A percentile compares a stretch with the other conserved stretches of the same genome.
These are phyloP conservation scores for Drosophila mimetica DNA, from an alignment of 2,888 invertebrate species.

Conservation along the genomic window DNA sequence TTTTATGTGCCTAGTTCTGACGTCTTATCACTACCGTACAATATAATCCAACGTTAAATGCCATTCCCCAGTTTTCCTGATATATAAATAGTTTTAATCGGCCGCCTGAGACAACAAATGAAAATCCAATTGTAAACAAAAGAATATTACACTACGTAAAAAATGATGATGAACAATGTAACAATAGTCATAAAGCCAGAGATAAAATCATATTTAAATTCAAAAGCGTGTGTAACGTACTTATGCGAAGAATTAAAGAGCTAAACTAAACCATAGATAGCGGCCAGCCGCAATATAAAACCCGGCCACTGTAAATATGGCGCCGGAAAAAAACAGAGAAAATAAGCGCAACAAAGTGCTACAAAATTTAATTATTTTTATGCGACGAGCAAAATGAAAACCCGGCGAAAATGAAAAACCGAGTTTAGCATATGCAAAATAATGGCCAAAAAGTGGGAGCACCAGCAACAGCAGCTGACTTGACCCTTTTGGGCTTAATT, in stretches of 20 bases:
- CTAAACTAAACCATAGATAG: slow-evolving; percentile 24
- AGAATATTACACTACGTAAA: slow-evolving; percentile 12
- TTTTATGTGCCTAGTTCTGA: background rate
- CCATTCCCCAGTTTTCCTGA: background rate
- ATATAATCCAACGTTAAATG: background rate
- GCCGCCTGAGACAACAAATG: background rate
- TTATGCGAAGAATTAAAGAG: slow-evolving; percentile 14
- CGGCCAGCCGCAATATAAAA: slow-evolving; percentile 29
- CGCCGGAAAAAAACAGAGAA: slow-evolving; percentile 9
- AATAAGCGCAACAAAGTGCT: slow-evolving; percentile 16
- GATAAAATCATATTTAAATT: slow-evolving; percentile 26
- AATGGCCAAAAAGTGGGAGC: slow-evolving; percentile 25
- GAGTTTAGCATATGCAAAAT: slow-evolving; percentile 53
- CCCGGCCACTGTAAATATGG: slow-evolving; percentile 16
- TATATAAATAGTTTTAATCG: background rate
- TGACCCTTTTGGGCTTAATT: slow-evolving; percentile 55
- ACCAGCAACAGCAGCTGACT: slow-evolving; percentile 26
- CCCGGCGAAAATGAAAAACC: slow-evolving; percentile 26
- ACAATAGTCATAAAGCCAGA: slow-evolving; percentile 17
- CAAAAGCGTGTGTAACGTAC: slow-evolving; percentile 4
- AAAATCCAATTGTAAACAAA: slow-evolving; percentile 7
- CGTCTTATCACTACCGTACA: background rate
- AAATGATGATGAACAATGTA: slow-evolving; percentile 1
- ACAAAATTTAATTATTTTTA: slow-evolving; percentile 36
- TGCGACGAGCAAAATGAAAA: slow-evolving; percentile 20